phyloP scores from a whole-genome alignment of 2,797 vertebrate species.

The Euthynnus affinis region DNA sequence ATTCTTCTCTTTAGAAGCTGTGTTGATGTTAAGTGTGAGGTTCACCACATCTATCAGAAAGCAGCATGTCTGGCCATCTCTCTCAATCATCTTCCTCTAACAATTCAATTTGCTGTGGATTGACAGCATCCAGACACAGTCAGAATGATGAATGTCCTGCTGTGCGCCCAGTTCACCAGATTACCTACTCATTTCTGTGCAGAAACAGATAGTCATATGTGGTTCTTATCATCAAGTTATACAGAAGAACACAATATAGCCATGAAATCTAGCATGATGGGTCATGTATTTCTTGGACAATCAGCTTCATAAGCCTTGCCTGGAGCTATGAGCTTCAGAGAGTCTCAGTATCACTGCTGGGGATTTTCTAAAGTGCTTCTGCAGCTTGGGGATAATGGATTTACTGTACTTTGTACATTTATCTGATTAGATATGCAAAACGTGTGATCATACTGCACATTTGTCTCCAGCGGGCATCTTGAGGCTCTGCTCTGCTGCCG shows the following conservation, averaged over 20 bases:
- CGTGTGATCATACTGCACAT: slow-evolving; percentile 45
- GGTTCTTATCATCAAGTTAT: slow-evolving; percentile 16
- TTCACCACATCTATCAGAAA: slow-evolving; percentile 40
- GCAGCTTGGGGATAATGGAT: slow-evolving; percentile 45
- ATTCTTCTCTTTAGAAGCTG: background rate
- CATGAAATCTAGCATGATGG: slow-evolving; percentile 35
- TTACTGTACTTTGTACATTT: slow-evolving; percentile 43
- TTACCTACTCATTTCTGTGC: slow-evolving; percentile 15
- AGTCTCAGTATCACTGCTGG: slow-evolving; percentile 16
- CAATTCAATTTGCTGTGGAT: slow-evolving; percentile 46
- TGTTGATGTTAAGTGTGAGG: slow-evolving; percentile 25
- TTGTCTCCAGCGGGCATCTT: slow-evolving; percentile 39
- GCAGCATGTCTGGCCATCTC: slow-evolving; percentile 22
- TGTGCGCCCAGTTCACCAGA: slow-evolving; percentile 31
- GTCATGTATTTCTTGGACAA: slow-evolving; percentile 44
- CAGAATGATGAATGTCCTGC: slow-evolving; percentile 36
- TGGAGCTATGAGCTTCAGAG: slow-evolving; percentile 46
- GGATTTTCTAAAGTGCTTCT: slow-evolving; percentile 42
- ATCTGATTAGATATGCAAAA: slow-evolving; percentile 68
- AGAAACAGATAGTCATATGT: slow-evolving; percentile 23
- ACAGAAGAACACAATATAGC: background rate
- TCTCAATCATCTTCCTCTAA: slow-evolving; percentile 53
- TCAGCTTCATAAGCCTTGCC: slow-evolving; percentile 46
- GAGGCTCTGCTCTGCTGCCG: slow-evolving; percentile 23
- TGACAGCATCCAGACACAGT: slow-evolving; percentile 39